A percentile compares a stretch with the other conserved stretches of the same genome.
These are phyloP conservation scores for Araneus ventricosus DNA, from an alignment of 1,140 invertebrate species.

Conservation along the genomic window DNA sequence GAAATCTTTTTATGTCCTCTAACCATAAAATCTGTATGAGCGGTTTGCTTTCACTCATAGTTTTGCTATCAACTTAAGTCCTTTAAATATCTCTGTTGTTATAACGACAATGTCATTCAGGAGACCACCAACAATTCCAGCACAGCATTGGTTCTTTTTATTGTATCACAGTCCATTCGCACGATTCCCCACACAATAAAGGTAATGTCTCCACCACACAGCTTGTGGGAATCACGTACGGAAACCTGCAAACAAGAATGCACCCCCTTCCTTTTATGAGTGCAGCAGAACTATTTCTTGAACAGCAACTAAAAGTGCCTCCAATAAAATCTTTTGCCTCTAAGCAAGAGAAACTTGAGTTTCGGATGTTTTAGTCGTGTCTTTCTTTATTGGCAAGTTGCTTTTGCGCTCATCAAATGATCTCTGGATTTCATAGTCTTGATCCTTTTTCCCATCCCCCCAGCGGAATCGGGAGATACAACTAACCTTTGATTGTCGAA, in stretches of 20 bases:
- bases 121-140: background rate
- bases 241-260: slow-evolving; percentile 47
- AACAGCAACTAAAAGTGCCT: slow-evolving; percentile 61
- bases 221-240: slow-evolving; percentile 67
- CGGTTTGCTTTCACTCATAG: background rate
- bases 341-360: slow-evolving; percentile 55
- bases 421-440: slow-evolving; percentile 64
- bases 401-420: slow-evolving; percentile 62
- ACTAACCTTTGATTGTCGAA: slow-evolving; percentile 60
- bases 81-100: slow-evolving; percentile 9
- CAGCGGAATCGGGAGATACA: background rate
- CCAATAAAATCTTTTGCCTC: slow-evolving; percentile 73
- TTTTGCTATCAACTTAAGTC: background rate
- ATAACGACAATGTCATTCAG: slow-evolving; percentile 7
- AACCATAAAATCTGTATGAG: background rate
- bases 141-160: slow-evolving; percentile 37
- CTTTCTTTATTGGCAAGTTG: slow-evolving; percentile 58
- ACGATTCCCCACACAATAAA: slow-evolving; percentile 70
- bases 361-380: slow-evolving; percentile 46
- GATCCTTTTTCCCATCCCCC: slow-evolving; percentile 28
- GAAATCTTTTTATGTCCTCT: background rate
- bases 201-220: slow-evolving; percentile 63
- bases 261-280: slow-evolving; percentile 52
- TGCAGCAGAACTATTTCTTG: slow-evolving; percentile 38
- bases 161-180: slow-evolving; percentile 62